Evolutionary conservation across 2,113 vertebrate species (phyloP).

Genomic region (Ardeotis arabs): DNA sequence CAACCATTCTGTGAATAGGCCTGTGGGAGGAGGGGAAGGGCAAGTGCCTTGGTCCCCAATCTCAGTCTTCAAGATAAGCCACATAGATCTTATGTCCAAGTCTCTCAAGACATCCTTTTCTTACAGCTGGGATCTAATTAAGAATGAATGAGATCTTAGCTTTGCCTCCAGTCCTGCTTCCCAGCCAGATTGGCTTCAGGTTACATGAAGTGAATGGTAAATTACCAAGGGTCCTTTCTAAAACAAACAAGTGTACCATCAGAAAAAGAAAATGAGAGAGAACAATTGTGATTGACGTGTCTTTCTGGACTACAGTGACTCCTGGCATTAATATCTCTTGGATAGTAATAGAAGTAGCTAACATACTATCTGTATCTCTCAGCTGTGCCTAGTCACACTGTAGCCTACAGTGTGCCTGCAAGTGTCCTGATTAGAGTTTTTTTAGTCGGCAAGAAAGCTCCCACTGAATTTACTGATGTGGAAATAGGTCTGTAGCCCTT

Average conservation of each 20-base stretch:
- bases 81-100: neutral
- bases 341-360: neutral
- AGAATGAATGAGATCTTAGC: neutral
- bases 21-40: neutral
- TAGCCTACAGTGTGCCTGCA: neutral
- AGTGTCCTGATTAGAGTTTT: neutral
- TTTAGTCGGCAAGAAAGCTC: neutral
- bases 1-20: neutral
- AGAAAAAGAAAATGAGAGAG: neutral
- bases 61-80: neutral
- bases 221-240: neutral
- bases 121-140: neutral
- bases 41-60: neutral
- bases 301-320: neutral
- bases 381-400: neutral
- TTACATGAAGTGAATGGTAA: neutral
- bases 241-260: neutral
- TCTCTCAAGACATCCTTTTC: neutral
- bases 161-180: neutral
- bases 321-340: neutral
- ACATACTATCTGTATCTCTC: neutral
- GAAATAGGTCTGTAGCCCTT: neutral
- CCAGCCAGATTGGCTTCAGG: neutral
- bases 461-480: neutral
- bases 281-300: fast-evolving